Percentiles rank a stretch among this genome's conserved stretches.
phyloP scores from a whole-genome alignment of 2,797 vertebrate genomes.

The Sardinella longiceps region DNA sequence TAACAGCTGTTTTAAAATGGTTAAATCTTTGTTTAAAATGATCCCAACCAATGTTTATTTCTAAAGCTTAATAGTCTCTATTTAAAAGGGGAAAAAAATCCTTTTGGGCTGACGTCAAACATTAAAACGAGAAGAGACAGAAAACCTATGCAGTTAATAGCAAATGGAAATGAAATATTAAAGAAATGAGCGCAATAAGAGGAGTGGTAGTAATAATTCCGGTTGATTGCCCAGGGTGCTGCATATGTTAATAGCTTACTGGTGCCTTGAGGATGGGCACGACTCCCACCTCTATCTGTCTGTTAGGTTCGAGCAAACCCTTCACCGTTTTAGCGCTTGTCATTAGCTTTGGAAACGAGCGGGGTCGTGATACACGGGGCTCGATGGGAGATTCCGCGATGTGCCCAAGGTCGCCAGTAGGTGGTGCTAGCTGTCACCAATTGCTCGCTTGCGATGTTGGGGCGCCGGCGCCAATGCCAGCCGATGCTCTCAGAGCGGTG shows the following conservation, averaged over 20 bases:
- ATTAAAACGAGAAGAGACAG: background rate
- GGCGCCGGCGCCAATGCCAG: background rate
- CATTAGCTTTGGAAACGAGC: slow-evolving; percentile 60
- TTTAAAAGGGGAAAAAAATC: background rate
- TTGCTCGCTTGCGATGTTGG: slow-evolving; percentile 2
- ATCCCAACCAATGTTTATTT: background rate
- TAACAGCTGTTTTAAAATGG: background rate
- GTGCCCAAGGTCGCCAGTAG: slow-evolving; percentile 44
- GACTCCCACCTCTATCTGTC: slow-evolving; percentile 42
- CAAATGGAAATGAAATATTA: slow-evolving; percentile 52
- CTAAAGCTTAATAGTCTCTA: no score
- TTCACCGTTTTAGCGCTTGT: slow-evolving; percentile 46
- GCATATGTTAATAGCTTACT: slow-evolving; percentile 55
- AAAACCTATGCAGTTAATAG: background rate
- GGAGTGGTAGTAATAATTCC: slow-evolving; percentile 54
- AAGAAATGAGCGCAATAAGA: slow-evolving; percentile 61
- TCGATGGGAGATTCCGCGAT: slow-evolving; percentile 16
- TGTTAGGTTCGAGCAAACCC: slow-evolving; percentile 43
- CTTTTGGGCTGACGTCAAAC: no score
- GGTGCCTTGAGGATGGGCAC: slow-evolving; percentile 49
- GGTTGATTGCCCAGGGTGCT: slow-evolving; percentile 57
- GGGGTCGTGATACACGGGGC: slow-evolving; percentile 35
- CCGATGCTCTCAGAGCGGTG: background rate
- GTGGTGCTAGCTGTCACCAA: slow-evolving; percentile 51
- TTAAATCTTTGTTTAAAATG: background rate